These are phyloP conservation scores for Chaetophractus vellerosus DNA, from an alignment of 2,797 vertebrate genomes.

Conservation along the genomic window DNA sequence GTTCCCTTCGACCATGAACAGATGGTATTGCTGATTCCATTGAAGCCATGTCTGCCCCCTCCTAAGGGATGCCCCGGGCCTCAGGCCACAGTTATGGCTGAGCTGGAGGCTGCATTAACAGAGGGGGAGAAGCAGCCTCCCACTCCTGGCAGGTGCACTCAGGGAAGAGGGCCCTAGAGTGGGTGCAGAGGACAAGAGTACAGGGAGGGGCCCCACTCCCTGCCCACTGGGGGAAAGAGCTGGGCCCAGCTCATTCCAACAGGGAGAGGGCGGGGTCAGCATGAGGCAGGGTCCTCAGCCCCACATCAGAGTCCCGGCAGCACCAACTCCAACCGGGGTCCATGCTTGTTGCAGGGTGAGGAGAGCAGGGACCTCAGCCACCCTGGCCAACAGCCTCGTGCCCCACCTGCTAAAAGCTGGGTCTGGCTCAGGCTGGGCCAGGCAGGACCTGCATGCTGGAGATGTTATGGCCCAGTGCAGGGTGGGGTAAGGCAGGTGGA, in stretches of 20 bases:
- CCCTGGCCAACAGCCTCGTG: background rate
- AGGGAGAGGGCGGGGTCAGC: background rate
- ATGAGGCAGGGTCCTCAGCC: rapidly evolving
- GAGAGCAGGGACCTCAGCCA: background rate
- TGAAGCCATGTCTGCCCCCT: background rate
- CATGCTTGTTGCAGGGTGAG: background rate
- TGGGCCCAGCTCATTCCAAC: background rate
- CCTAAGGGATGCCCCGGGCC: background rate
- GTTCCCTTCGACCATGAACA: background rate
- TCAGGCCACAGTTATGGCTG: background rate
- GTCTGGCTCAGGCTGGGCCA: background rate
- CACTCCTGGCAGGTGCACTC: too few species aligned
- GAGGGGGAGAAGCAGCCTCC: background rate
- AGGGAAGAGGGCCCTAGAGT: too few species aligned
- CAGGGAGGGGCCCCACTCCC: background rate
- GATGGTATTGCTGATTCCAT: background rate
- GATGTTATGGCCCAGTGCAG: background rate
- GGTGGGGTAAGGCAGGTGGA: background rate
- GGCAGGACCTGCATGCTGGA: background rate
- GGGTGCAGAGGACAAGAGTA: too few species aligned
- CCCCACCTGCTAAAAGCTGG: background rate
- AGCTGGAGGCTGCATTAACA: background rate
- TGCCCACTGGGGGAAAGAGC: background rate
- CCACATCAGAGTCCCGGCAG: background rate
- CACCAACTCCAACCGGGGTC: background rate